Conservation (phyloP, 2,113 vertebrate genomes). For the Chaetorhynchus papuensis region DNA sequence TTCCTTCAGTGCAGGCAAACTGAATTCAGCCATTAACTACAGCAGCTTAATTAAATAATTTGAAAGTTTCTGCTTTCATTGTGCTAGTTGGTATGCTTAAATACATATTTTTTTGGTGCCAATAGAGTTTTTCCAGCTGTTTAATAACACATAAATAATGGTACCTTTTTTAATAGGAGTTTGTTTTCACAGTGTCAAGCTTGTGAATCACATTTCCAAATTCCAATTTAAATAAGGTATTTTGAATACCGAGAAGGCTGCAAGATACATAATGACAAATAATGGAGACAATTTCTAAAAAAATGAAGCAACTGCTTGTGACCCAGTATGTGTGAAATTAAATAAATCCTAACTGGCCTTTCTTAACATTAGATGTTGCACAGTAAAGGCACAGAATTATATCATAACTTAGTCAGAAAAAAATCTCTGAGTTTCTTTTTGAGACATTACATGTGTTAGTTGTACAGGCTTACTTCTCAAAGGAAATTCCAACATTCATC, state of each 20-base stretch:
- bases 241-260: neutral
- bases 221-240: neutral
- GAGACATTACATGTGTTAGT: neutral
- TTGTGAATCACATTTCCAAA: neutral
- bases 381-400: neutral
- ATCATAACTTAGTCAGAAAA: neutral
- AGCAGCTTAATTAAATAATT: slow-evolving; percentile 37
- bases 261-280: neutral
- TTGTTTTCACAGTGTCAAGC: neutral
- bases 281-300: neutral
- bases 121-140: neutral
- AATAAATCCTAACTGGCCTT: neutral
- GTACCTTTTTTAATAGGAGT: neutral
- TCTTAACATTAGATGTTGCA: neutral
- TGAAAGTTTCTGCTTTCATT: slow-evolving; percentile 42
- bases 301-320: neutral
- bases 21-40: neutral
- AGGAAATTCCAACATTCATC: neutral
- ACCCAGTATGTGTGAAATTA: neutral
- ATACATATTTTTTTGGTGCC: neutral
- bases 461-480: neutral
- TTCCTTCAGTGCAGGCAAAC: neutral
- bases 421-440: neutral
- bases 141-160: neutral
- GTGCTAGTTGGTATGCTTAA: neutral